A percentile compares a stretch with the other conserved stretches of the same genome.
These are phyloP conservation scores for Macrophya alboannulata DNA, from an alignment of 2,888 invertebrate species.

Conservation along the genomic window DNA sequence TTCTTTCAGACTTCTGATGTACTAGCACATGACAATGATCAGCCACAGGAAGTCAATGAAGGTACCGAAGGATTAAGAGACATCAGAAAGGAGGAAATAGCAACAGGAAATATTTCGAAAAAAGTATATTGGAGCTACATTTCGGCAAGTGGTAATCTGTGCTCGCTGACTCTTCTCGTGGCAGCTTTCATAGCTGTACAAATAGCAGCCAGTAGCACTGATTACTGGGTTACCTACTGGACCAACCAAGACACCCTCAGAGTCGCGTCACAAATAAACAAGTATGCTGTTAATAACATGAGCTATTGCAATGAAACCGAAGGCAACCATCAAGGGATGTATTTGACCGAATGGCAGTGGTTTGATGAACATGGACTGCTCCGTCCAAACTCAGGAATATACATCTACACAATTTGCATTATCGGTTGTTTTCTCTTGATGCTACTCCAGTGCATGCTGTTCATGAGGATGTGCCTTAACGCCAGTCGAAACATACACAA, in stretches of 20 bases:
- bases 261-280: not conserved
- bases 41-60: not conserved
- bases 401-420: slow-evolving; percentile 78
- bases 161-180: slow-evolving; percentile 80
- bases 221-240: slow-evolving; percentile 90
- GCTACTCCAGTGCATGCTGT: slow-evolving; percentile 79
- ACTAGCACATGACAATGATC: not conserved
- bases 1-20: not conserved
- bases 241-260: slow-evolving; percentile 68
- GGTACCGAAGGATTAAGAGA: not conserved
- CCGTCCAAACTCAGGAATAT: slow-evolving; percentile 70
- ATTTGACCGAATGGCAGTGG: slow-evolving; percentile 18
- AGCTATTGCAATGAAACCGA: slow-evolving; percentile 35
- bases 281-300: slow-evolving; percentile 47
- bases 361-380: slow-evolving; percentile 68
- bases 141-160: slow-evolving; percentile 82
- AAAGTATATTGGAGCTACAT: slow-evolving; percentile 80
- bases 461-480: slow-evolving; percentile 87
- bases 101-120: slow-evolving; percentile 77
- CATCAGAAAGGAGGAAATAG: not conserved
- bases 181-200: slow-evolving; percentile 80
- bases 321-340: not conserved
- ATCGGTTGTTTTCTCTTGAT: slow-evolving; percentile 77
- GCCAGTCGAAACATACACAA: slow-evolving; percentile 88
- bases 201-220: slow-evolving; percentile 84